Percentiles rank a stretch among this genome's conserved stretches.
Conservation (phyloP, 2,113 vertebrate genomes). For the Sus scrofa region T2T-Sscrofa CM000827.6:71308501-71309000, state of each 20-base stretch:
- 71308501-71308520: background rate
- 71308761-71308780: background rate
- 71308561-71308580: background rate
- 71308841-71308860: too few species aligned
- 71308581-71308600: background rate
- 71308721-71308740: background rate
- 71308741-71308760: background rate
- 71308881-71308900: too few species aligned
- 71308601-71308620: background rate
- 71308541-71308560: background rate
- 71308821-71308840: too few species aligned
- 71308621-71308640: background rate
- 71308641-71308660: slow-evolving; percentile 17
- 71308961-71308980: too few species aligned
- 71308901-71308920: too few species aligned
- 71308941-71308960: too few species aligned
- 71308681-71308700: background rate
- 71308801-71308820: background rate
- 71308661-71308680: background rate
- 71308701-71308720: background rate
- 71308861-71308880: too few species aligned
- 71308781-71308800: background rate
- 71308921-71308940: too few species aligned
- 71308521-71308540: background rate
- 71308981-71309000: too few species aligned